Evolutionary conservation across 2,888 invertebrate genomes (phyloP), one percentile per base, ranked within the genome.

Genomic region (Pandemis cinnamomeana): DNA sequence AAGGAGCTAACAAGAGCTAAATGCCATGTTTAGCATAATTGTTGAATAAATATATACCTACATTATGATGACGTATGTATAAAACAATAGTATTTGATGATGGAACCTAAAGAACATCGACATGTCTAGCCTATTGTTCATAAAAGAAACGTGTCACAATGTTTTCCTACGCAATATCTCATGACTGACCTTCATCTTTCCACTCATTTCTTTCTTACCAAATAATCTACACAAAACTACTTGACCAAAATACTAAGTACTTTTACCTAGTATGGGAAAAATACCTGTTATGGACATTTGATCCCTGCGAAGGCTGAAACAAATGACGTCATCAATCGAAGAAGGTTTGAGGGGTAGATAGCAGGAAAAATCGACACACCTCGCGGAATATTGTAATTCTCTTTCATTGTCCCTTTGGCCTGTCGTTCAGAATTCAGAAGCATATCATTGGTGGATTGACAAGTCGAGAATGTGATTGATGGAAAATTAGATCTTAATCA

Each of bases 251-350:
- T 13, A 60, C 36, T n/a, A 41, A 41, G 36, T 61, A 61, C n/a
- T 41, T 41, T n/a, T 5, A 41, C 41, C 61, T 7, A 41, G 61
- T 61, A 61, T 2, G 27, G 27, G 27, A 36, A 41, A 41, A n/a
- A 41, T 61, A 61, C 36, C 41, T 36, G 61, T 41, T 61, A 41
- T 13, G n/a, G 61, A 61, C 7, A 7, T 61, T 41, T n/a, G 61
- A 41, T 41, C 6, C 55, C 20, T 6, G 20, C 10, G 58, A 61
- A 46, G 62, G 46, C 62, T 63, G 58, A 63, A 72, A 72, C 63
- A 69, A 72, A 72, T 69, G 72, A 64, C 68, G 55, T 42, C 68
- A 72, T 72, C 68, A 69, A 69, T 72, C 68, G 72, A 72, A 55
- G 36, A 46, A 5, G 11, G 55, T 20, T 66, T 41, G 48, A 53